These are phyloP conservation scores for Cryptus viduatorius DNA, from an alignment of 2,888 invertebrate species.

Conservation along the genomic window DNA sequence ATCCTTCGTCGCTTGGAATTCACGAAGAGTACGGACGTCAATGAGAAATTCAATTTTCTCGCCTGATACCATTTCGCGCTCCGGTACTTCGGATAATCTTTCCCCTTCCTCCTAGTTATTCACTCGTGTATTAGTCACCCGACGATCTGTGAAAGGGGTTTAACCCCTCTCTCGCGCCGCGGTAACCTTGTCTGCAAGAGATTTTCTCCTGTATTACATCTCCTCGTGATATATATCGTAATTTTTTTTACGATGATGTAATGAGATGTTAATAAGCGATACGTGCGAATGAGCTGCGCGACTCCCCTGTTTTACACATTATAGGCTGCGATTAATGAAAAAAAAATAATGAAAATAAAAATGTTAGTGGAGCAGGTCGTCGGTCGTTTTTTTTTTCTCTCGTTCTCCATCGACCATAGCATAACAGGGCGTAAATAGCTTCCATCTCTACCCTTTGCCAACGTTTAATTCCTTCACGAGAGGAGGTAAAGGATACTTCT, in stretches of 20 bases:
- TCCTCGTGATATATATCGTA: background rate
- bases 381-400: background rate
- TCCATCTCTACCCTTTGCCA: background rate
- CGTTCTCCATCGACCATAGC: background rate
- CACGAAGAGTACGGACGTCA: background rate
- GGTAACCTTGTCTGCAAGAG: conserved; percentile 8
- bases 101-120: conserved; percentile 1
- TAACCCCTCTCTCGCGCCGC: background rate
- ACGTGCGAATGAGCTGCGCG: background rate
- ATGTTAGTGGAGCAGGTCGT: background rate
- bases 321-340: background rate
- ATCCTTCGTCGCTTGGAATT: background rate
- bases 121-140: background rate
- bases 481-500: background rate
- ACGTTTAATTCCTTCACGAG: background rate
- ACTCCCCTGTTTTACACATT: background rate
- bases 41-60: conserved; percentile 53
- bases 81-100: conserved; percentile 37
- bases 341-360: background rate
- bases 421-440: background rate
- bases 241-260: background rate
- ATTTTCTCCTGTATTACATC: background rate
- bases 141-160: conserved; percentile 33
- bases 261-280: background rate
- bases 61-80: conserved; percentile 15